Evolutionary conservation across 2,113 vertebrate species (phyloP).

Genomic region (Charina bottae): DNA sequence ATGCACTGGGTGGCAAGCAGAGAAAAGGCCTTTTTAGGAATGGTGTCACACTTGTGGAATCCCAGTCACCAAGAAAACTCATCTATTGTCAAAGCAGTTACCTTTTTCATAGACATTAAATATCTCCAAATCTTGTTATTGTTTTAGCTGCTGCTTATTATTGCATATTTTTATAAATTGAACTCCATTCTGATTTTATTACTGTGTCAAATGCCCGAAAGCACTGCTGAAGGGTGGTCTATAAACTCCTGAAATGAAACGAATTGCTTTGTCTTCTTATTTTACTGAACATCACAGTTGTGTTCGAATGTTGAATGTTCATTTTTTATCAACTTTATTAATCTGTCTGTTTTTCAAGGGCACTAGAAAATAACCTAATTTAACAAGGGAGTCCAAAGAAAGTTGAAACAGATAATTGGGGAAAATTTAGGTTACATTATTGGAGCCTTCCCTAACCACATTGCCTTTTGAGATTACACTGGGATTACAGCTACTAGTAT

Average conservation of each 20-base stretch:
- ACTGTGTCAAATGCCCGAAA: background rate
- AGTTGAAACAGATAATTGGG: background rate
- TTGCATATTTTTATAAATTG: background rate
- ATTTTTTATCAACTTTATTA: background rate
- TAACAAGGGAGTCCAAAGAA: background rate
- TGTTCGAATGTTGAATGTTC: background rate
- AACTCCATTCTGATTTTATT: background rate
- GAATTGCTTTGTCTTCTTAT: background rate
- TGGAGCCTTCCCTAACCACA: background rate
- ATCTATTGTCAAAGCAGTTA: background rate
- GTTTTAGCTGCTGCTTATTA: background rate
- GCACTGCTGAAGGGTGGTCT: background rate
- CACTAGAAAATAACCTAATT: background rate
- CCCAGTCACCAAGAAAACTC: background rate
- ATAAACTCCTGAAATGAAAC: background rate
- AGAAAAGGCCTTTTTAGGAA: background rate
- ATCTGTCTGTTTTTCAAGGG: background rate
- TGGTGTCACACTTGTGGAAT: background rate
- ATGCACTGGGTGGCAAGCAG: background rate
- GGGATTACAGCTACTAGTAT: background rate
- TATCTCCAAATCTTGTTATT: background rate
- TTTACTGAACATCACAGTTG: background rate
- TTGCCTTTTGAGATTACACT: background rate
- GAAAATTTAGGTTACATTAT: background rate
- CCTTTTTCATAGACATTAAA: background rate